Base-by-base conservation (phyloP, 2,113 vertebrate species). In the Pelmatolapia mariae region DNA sequence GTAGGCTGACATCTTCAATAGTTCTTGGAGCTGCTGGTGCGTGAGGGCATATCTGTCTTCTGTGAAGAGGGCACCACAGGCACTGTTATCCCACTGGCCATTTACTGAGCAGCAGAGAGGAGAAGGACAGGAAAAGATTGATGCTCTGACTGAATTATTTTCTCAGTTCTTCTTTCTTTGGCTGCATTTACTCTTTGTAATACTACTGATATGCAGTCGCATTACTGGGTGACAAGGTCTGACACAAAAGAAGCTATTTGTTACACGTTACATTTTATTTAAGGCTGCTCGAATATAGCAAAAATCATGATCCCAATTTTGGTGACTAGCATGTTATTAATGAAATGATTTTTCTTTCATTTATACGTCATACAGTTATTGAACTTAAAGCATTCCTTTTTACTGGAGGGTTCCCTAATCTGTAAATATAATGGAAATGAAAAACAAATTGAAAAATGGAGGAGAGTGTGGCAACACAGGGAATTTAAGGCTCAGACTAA, bases 1-100 rank as follows among this genome's bases (percentile, higher is more conserved):
- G 33, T 63, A 87, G 83, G 81, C 80, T 90, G 93, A 93, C 91
- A 91, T 94, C 85, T 91, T 89, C 88, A 91, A 54, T 90, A 61
- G 82, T 83, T 87, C 81, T 76, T 22, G 82, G 79, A 89, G 85
- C 87, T 79, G 84, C 85, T 71, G 89, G 88, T 91, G 91, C 88
- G 78, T 91, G 53, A 78, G 87, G 54, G 73, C 89, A 88, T 88
- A 83, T 93, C 87, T 85, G 88, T 90, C 84, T 89, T 92, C 61
- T 63, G 83, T 84, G 86, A 84, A 52, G 83, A 68, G 87, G 83
- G 81, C 82, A 92, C 83, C 88, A 80, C 50, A 80, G 89, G 87
- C 80, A 53, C 57, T 19, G 11, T 86, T 89, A 88, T 92, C 85
- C 80, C 86, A 90, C 81, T 52, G 87, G 89, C 87, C 87, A 91